Evolutionary conservation across 1,140 invertebrate genomes (phyloP), one percentile per base, ranked within the genome.

Genomic region (Pogonomyrmex barbatus): DNA sequence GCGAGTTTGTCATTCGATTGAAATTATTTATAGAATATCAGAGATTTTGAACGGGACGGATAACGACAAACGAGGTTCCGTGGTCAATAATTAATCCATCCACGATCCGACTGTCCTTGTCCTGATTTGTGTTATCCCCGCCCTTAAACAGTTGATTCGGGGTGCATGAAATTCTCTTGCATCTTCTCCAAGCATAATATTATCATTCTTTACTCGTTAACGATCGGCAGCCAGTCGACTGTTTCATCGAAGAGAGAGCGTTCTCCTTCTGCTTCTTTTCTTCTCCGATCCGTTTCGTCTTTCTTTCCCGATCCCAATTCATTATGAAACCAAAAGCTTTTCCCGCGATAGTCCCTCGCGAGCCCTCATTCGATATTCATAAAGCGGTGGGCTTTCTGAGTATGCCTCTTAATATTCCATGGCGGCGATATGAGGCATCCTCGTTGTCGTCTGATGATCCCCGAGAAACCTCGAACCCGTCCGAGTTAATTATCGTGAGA

Each of bases 151-250:
- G 73, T 47, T 65, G 62, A 83, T 68, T 83, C n/a, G 42, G 36
- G 33, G 54, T 68, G 62, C 30, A 54, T 67, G 73, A 30, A 60
- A 75, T 70, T 36, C 3, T 85, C 33, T 67, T 79, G 56, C 50
- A 89, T 87, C 83, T 87, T 75, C 58, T 36, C 78, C 70, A 67
- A 76, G 89, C 89, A 90, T 90, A 90, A 90, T 90, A 90, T 90
- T 90, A 89, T 76, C 89, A 90, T 90, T 88, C 82, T 88, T 90
- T 90, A 90, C 82, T 83, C 86, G 87, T 90, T 90, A 90, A 90
- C 89, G 89, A 90, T 90, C 86, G 65, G 88, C 86, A 90, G 89
- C 63, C 65, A 86, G 71, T 70, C 79, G 78, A 78, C 67, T 85
- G 88, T 90, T 89, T 84, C 52, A 90, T 56, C 73, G 52, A 75